Conservation (phyloP, 2,113 vertebrate species). For the Ramphastos sulfuratus region DNA sequence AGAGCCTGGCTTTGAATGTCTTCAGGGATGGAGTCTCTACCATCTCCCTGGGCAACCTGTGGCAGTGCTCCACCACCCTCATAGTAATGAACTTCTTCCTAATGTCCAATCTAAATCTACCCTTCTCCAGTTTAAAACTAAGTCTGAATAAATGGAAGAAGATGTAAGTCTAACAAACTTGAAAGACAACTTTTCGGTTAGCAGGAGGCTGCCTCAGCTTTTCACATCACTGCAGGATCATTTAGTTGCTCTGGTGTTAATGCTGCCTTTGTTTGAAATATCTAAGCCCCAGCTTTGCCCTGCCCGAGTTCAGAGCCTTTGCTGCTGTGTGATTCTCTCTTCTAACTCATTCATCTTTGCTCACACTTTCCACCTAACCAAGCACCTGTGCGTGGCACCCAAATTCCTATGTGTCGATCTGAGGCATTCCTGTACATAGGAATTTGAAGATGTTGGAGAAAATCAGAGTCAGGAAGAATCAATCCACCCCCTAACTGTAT, state of each 20-base stretch:
- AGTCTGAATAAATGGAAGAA: neutral
- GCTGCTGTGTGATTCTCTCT: neutral
- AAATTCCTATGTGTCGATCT: neutral
- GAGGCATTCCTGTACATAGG: neutral
- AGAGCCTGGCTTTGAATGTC: too few species aligned
- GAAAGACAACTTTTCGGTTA: neutral
- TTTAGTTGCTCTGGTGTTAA: neutral
- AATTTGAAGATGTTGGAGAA: conserved; percentile 11
- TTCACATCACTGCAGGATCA: neutral
- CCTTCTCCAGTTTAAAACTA: too few species aligned
- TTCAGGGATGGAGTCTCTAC: too few species aligned
- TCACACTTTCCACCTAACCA: neutral
- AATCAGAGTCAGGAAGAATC: conserved; percentile 31
- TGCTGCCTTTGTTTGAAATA: neutral
- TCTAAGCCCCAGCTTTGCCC: neutral
- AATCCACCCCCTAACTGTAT: neutral
- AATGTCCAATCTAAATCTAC: too few species aligned
- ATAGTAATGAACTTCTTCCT: too few species aligned
- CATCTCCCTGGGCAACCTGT: too few species aligned
- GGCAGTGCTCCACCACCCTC: too few species aligned
- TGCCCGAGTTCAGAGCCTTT: neutral
- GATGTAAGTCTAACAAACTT: neutral
- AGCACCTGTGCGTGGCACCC: neutral
- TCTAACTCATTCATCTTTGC: neutral
- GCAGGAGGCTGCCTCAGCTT: neutral